phyloP scores from a whole-genome alignment of 1,140 invertebrate genomes.

The Bathynomus jamesi region DNA sequence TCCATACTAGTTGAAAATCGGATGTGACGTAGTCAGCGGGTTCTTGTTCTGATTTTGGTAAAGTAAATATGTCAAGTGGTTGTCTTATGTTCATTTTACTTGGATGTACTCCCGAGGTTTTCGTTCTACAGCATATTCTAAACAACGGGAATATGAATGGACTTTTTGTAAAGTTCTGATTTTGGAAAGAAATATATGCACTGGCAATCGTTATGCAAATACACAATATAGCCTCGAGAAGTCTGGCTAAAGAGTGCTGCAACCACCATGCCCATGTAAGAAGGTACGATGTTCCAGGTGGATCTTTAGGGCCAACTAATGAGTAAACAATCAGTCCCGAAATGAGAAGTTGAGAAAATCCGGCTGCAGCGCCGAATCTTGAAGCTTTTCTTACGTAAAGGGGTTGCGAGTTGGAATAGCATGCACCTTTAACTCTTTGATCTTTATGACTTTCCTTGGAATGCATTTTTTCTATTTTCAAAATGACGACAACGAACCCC shows the following conservation, averaged over 20 bases:
- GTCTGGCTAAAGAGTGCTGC: not conserved
- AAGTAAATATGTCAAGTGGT: not conserved
- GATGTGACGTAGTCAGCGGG: not conserved
- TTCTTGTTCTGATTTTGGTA: not conserved
- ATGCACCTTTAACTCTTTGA: not conserved
- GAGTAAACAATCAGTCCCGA: not conserved
- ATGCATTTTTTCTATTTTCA: not conserved
- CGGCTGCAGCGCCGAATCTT: not conserved
- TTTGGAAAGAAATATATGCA: not conserved
- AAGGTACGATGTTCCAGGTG: not conserved
- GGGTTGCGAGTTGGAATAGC: not conserved
- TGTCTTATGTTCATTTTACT: not conserved
- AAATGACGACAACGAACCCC: not conserved
- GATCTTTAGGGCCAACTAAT: not conserved
- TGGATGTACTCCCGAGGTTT: not conserved
- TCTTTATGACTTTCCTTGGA: not conserved
- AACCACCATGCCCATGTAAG: not conserved
- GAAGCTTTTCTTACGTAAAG: not conserved
- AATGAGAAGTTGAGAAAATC: not conserved
- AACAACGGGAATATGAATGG: not conserved
- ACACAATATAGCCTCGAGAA: not conserved
- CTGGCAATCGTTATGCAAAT: not conserved
- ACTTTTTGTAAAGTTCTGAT: not conserved
- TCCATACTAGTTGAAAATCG: not conserved
- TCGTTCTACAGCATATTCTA: not conserved